Evolutionary conservation across 2,888 invertebrate species (phyloP), one percentile per base, ranked within the genome.

Genomic region (Hermodice carunculata): DNA sequence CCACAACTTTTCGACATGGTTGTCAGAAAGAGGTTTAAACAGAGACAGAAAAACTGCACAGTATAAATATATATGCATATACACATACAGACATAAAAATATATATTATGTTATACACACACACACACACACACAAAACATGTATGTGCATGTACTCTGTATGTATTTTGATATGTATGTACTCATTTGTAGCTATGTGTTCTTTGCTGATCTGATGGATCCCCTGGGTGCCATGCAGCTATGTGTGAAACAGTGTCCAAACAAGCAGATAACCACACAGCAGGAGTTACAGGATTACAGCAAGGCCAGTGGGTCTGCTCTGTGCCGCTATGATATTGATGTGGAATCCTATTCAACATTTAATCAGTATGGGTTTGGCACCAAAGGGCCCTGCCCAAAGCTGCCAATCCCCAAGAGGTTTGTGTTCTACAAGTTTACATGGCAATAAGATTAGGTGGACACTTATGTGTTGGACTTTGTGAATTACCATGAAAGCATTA

Each of bases 171-270:
- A 44, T 17, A 37, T 8, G 17, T 37, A 17, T 37, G 37, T 37
- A 17, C 17, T n/a, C 46, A 11, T 54, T 86, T 85, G 48, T 78
- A 90, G 90, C 57, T 92, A 91, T 81, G 87, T 97, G 44, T 92
- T 96, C 77, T 96, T 94, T 84, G 91, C 95, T 88, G 92, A 96
- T 84, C 88, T 94, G 2, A 89, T 89, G 66, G 91, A 95, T 81
- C 87, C 95, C 14, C 89, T 90, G 62, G 89, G 91, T 67, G 92
- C 95, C 0, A 86, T 95, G 22, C 94, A 94, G 87, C 91, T 97
- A 71, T 97, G 97, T 85, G 95, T 97, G 0, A 92, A 93, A 78
- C 87, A 92, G 85, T 97, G 97, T 83, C 97, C 97, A 0, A 90
- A 89, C 64, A 88, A 86, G 66, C 89, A 89, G 29, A 82, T 96